Conservation (phyloP, 2,113 vertebrate species). For the Nerophis ophidion region DNA sequence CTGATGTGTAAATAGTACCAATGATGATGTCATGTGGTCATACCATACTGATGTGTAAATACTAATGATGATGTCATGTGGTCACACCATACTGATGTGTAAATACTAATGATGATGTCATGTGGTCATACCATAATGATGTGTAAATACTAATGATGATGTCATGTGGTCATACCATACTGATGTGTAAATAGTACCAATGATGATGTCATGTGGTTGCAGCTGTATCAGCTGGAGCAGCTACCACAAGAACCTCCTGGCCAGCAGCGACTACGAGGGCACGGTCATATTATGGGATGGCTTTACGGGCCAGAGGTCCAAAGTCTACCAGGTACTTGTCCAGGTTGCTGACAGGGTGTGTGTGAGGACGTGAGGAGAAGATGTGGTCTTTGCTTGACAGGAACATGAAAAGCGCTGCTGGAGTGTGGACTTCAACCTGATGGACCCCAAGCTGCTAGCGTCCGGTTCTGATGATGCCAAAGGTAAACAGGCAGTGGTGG, state of each 20-base stretch:
- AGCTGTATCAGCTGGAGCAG: conserved; percentile 99
- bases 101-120: no score
- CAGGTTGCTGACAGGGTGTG: no score
- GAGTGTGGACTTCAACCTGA: conserved; percentile 99
- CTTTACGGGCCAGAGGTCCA: conserved; percentile 95
- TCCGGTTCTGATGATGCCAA: conserved; percentile 99
- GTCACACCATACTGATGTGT: no score
- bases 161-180: no score
- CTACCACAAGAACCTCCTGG: conserved; percentile 97
- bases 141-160: no score
- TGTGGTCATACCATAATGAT: no score
- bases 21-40: no score
- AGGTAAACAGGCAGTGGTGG: conserved; percentile 69
- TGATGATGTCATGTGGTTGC: not conserved
- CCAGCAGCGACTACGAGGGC: conserved; percentile 98
- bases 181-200: no score
- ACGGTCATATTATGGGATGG: conserved; percentile 99
- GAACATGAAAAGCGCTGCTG: conserved; percentile 98
- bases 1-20: no score
- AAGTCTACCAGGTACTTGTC: conserved; percentile 91
- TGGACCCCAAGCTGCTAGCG: conserved; percentile 97
- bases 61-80: no score
- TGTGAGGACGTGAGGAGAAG: no score
- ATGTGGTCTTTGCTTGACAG: conserved; percentile 53
- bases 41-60: no score